A percentile compares a stretch with the other conserved stretches of the same genome.
Evolutionary conservation across 2,797 vertebrate genomes (phyloP).

Genomic region (Bryconaethiops microstoma): DNA sequence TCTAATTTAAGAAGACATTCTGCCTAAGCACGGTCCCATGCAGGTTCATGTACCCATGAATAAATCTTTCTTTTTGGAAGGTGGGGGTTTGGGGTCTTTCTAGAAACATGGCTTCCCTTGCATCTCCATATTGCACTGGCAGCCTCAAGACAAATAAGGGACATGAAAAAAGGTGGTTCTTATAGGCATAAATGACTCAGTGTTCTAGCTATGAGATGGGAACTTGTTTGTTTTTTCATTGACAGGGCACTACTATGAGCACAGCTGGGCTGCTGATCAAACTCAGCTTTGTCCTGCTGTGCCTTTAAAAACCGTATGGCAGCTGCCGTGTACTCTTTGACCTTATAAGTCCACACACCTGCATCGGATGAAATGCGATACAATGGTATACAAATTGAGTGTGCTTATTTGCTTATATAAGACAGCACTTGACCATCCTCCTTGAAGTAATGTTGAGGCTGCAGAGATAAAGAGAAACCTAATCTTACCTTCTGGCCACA

Average conservation of each 20-base stretch:
- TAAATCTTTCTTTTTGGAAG: neutral
- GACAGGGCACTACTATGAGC: neutral
- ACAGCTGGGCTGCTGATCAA: neutral
- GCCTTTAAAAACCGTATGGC: neutral
- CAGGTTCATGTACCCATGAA: slow-evolving; percentile 7
- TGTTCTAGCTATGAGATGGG: neutral
- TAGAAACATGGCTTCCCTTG: slow-evolving; percentile 41
- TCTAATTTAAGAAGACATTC: slow-evolving; percentile 33
- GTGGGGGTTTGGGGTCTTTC: neutral
- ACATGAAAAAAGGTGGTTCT: neutral
- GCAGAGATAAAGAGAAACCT: slow-evolving; percentile 5
- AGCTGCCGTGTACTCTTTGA: slow-evolving; percentile 2
- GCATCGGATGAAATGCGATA: slow-evolving; percentile 18
- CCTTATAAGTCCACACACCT: slow-evolving; percentile 33
- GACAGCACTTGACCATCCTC: slow-evolving; percentile 7
- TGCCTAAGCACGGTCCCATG: slow-evolving; percentile 30
- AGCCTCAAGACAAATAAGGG: slow-evolving; percentile 17
- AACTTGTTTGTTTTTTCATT: too few species aligned
- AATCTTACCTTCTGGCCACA: slow-evolving; percentile 5
- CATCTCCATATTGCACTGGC: slow-evolving; percentile 38
- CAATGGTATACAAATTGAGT: slow-evolving; percentile 18
- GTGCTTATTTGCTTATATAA: neutral
- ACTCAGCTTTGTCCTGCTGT: neutral
- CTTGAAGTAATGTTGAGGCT: slow-evolving; percentile 3
- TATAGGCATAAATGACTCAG: neutral